Percentiles rank a stretch among this genome's conserved stretches.
These are phyloP conservation scores for Cariama cristata DNA, from an alignment of 2,113 vertebrate species.

Conservation along the genomic window DNA sequence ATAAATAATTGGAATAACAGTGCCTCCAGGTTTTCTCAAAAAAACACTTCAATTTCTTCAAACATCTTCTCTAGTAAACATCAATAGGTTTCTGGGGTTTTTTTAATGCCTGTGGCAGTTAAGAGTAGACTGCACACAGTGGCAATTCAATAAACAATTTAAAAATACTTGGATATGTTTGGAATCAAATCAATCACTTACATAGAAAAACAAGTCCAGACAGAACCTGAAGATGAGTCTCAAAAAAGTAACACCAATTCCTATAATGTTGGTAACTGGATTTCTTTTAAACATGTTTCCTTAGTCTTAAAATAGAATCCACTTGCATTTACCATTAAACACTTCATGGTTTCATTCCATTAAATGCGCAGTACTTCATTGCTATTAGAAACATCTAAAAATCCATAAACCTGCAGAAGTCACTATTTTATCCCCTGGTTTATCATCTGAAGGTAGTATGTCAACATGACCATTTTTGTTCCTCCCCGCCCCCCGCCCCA, in stretches of 20 bases:
- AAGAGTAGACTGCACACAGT: not conserved
- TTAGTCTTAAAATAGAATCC: not conserved
- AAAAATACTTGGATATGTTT: not conserved
- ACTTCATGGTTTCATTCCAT: not conserved
- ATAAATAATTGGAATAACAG: not conserved
- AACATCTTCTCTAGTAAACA: not conserved
- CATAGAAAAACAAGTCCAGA: not conserved
- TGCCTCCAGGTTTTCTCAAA: not conserved
- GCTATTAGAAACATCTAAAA: not conserved
- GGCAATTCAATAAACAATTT: not conserved
- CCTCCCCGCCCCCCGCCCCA: no score
- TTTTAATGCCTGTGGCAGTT: not conserved
- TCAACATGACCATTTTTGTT: not conserved
- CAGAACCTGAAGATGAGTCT: not conserved
- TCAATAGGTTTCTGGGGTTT: not conserved
- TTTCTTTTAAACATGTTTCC: not conserved
- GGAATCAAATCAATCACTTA: not conserved
- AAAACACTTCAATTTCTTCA: not conserved
- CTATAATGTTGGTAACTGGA: not conserved
- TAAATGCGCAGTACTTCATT: not conserved
- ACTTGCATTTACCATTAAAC: not conserved
- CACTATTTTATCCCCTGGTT: not conserved
- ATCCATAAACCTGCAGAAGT: not conserved
- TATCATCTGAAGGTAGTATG: not conserved
- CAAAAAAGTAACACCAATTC: not conserved